These are phyloP conservation scores for Acleris literana DNA, from an alignment of 2,888 invertebrate genomes.

Conservation along the genomic window DNA sequence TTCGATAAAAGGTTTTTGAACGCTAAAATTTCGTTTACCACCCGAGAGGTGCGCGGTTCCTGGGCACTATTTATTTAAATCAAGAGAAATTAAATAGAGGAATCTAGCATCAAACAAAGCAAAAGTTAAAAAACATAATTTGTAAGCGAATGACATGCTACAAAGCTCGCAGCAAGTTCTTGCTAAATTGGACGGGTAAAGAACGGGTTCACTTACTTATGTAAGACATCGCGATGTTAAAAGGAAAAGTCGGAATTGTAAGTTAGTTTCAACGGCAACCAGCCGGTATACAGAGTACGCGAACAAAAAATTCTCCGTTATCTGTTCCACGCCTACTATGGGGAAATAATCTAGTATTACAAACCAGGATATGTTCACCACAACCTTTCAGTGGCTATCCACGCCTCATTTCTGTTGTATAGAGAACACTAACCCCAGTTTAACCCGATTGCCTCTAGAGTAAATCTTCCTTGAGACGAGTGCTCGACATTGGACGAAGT, in stretches of 20 bases:
- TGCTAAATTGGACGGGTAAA: conserved; percentile 33
- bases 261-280: background rate
- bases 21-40: too few relatives aligned
- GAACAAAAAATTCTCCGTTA: conserved; percentile 28
- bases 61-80: too few relatives aligned
- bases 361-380: too few relatives aligned
- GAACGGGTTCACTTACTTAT: conserved; percentile 26
- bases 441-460: conserved; percentile 48
- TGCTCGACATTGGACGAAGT: conserved; percentile 53
- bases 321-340: background rate
- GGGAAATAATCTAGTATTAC: background rate
- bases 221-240: conserved; percentile 22
- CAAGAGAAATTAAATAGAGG: too few relatives aligned
- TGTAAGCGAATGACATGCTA: conserved; percentile 8
- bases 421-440: background rate
- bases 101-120: background rate
- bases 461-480: conserved; percentile 36
- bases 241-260: conserved; percentile 19
- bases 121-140: background rate
- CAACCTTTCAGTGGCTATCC: too few relatives aligned
- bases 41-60: too few relatives aligned
- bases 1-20: too few relatives aligned
- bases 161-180: conserved; percentile 18
- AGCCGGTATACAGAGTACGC: conserved; percentile 13
- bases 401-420: too few relatives aligned